Evolutionary conservation across 2,797 vertebrate genomes (phyloP).

Genomic region (Malacoraja senta): DNA sequence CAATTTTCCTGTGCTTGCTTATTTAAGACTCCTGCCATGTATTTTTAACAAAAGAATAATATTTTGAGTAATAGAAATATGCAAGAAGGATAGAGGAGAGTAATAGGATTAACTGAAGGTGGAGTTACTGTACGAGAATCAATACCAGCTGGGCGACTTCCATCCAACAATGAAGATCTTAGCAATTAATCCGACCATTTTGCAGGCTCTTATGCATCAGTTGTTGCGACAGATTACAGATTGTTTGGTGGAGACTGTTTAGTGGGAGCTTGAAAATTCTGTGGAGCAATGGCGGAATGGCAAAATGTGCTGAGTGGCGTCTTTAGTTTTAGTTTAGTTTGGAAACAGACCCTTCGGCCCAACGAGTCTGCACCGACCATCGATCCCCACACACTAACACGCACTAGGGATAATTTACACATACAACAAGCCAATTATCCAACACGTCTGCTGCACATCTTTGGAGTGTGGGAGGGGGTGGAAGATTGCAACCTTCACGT

Average conservation of each 20-base stretch:
- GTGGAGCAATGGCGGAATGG: not conserved
- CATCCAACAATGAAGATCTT: not conserved
- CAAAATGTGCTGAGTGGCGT: not conserved
- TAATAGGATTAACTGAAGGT: conserved; percentile 14
- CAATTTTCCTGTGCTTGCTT: conserved; percentile 15
- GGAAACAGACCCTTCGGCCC: no score
- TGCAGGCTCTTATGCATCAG: not conserved
- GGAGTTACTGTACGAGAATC: conserved; percentile 6
- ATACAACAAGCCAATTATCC: no score
- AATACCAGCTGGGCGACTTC: conserved; percentile 14
- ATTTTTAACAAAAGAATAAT: conserved; percentile 32
- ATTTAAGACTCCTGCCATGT: conserved; percentile 24
- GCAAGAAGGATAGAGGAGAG: not conserved
- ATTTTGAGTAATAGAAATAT: conserved; percentile 19
- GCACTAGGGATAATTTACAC: no score
- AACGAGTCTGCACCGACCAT: no score
- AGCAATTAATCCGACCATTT: not conserved
- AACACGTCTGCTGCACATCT: no score
- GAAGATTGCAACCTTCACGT: no score
- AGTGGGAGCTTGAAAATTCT: not conserved
- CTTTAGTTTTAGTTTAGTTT: no score
- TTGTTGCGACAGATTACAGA: not conserved
- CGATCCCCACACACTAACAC: no score
- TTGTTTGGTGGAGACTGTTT: not conserved
- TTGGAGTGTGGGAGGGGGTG: no score